Percentiles rank a stretch among this genome's conserved stretches.
phyloP scores from a whole-genome alignment of 2,113 vertebrate genomes.

The Emydura subglobosa region DNA sequence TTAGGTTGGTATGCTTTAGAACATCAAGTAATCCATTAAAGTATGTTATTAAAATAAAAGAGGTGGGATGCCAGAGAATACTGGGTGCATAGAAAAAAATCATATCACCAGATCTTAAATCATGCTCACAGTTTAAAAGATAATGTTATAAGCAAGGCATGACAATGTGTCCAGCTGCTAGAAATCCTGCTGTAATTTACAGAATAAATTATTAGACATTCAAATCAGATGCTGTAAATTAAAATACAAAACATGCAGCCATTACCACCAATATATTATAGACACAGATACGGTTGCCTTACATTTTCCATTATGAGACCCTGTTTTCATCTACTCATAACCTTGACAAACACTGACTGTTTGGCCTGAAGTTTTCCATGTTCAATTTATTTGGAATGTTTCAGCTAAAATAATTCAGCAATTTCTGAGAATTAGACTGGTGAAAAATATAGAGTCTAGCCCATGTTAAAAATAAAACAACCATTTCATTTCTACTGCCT shows the following conservation, averaged over 20 bases:
- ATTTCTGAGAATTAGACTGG: no score
- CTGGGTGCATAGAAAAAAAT: neutral
- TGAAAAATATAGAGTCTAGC: no score
- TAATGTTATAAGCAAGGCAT: neutral
- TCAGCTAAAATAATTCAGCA: no score
- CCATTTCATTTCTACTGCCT: neutral
- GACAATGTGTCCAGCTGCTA: neutral
- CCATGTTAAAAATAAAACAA: neutral
- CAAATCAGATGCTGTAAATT: neutral
- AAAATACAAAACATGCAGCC: neutral
- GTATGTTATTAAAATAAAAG: neutral
- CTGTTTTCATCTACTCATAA: no score
- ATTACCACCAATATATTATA: neutral
- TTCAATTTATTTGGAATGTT: no score
- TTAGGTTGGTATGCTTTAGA: neutral
- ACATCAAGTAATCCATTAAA: neutral
- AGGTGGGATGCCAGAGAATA: neutral
- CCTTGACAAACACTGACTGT: no score
- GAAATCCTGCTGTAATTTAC: neutral
- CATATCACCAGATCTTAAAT: neutral
- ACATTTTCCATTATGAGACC: no score
- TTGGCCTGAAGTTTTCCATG: no score
- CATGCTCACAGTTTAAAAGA: accelerated
- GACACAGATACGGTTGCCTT: neutral
- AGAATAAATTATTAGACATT: neutral